Conservation (phyloP, 2,888 invertebrate species). For the Parasteatoda lunata region DNA sequence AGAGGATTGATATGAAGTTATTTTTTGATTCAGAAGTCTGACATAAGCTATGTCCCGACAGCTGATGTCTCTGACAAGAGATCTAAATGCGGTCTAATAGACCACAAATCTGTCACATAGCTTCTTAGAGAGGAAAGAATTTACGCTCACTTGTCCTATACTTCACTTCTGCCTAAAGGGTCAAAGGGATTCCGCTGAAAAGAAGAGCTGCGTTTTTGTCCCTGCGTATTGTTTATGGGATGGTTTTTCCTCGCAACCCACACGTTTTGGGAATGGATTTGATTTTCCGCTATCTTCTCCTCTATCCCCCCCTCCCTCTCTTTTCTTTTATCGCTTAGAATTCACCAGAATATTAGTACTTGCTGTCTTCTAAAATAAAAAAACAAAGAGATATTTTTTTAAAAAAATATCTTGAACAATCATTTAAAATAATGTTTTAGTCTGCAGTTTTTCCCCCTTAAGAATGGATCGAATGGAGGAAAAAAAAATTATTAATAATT, state of each 20-base stretch:
- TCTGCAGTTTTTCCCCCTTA: too few relatives aligned
- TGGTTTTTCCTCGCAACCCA: conserved; percentile 11
- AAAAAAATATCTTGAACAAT: too few relatives aligned
- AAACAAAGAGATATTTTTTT: too few relatives aligned
- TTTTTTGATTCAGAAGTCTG: conserved; percentile 39
- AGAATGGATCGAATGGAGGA: too few relatives aligned
- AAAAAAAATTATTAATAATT: too few relatives aligned
- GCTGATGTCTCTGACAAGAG: conserved; percentile 66
- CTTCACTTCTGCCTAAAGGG: conserved; percentile 26
- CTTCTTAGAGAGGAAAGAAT: conserved; percentile 52
- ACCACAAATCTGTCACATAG: conserved; percentile 65
- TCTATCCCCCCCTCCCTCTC: too few relatives aligned
- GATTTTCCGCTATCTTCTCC: neutral
- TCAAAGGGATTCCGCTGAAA: conserved; percentile 14
- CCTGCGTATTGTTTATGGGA: neutral
- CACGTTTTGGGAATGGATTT: conserved; percentile 10
- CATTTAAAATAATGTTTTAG: too few relatives aligned
- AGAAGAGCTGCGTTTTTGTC: neutral
- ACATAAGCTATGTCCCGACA: conserved; percentile 63
- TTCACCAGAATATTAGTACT: too few relatives aligned
- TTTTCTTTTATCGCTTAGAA: too few relatives aligned
- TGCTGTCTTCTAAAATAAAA: too few relatives aligned
- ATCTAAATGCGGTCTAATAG: conserved; percentile 64
- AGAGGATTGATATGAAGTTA: conserved; percentile 37
- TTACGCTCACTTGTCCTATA: conserved; percentile 47